Evolutionary conservation across 2,888 invertebrate genomes (phyloP).

Genomic region (Spatulosminthurus flaviceps): DNA sequence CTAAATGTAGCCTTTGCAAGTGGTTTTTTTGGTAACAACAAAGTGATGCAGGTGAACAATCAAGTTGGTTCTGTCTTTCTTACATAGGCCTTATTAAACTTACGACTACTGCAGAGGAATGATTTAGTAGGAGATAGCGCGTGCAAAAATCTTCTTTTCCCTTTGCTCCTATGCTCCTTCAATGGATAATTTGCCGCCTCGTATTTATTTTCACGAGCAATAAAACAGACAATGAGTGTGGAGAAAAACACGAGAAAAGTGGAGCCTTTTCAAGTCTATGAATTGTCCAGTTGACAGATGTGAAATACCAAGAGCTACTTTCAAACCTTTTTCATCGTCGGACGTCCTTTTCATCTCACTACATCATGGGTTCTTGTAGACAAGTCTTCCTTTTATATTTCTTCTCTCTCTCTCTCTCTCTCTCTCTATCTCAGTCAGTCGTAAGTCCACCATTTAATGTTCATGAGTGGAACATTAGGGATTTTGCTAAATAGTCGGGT

Average conservation of each 20-base stretch:
- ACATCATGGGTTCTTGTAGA: neutral
- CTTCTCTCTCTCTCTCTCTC: neutral
- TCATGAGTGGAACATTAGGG: neutral
- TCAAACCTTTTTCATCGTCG: neutral
- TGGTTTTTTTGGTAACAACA: too few species aligned
- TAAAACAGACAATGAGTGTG: constrained; percentile 36
- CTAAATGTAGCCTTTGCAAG: too few species aligned
- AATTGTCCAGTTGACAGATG: constrained; percentile 31
- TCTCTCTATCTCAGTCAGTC: neutral
- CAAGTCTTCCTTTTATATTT: neutral
- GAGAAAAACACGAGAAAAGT: constrained; percentile 34
- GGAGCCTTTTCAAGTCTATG: constrained; percentile 28
- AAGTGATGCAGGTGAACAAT: too few species aligned
- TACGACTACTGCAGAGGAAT: too few species aligned
- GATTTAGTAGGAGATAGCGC: too few species aligned
- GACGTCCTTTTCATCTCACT: constrained; percentile 18
- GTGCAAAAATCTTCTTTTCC: constrained; percentile 16
- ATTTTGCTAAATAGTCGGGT: constrained; percentile 6
- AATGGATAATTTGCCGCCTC: constrained; percentile 33
- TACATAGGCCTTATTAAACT: too few species aligned
- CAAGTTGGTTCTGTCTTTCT: too few species aligned
- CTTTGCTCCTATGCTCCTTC: constrained; percentile 20
- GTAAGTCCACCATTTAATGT: neutral
- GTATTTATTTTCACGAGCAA: constrained; percentile 26
- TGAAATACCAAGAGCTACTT: constrained; percentile 6